Evolutionary conservation across 2,888 invertebrate genomes (phyloP).

Genomic region (Drosophila nr. perissopoda): DNA sequence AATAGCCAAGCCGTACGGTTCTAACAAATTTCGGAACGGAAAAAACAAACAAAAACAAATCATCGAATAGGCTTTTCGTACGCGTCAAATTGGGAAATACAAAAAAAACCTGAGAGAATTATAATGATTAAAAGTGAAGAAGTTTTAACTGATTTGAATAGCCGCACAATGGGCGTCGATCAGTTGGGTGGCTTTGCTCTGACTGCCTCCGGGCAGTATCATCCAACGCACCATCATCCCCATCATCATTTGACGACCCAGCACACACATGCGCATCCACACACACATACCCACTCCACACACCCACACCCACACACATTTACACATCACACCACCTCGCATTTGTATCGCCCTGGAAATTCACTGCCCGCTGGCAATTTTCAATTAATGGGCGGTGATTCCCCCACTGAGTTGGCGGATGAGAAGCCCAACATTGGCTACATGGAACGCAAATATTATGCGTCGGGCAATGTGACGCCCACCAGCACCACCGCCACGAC

Average conservation of each 20-base stretch:
- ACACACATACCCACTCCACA: slow-evolving; percentile 28
- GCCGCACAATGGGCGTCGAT: slow-evolving; percentile 61
- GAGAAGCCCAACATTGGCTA: slow-evolving; percentile 82
- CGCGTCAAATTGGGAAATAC: slow-evolving; percentile 16
- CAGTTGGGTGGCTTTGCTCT: slow-evolving; percentile 55
- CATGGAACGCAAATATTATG: slow-evolving; percentile 83
- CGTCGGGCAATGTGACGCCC: slow-evolving; percentile 60
- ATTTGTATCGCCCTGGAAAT: slow-evolving; percentile 78
- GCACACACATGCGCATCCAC: slow-evolving; percentile 47
- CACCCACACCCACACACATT: slow-evolving; percentile 38
- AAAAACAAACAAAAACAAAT: slow-evolving; percentile 1
- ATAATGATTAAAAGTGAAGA: slow-evolving; percentile 84
- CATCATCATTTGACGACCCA: slow-evolving; percentile 52
- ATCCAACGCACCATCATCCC: slow-evolving; percentile 51
- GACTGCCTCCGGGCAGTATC: slow-evolving; percentile 51
- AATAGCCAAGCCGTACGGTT: slow-evolving; percentile 73
- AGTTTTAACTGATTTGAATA: slow-evolving; percentile 68
- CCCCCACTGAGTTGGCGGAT: slow-evolving; percentile 80
- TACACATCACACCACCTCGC: slow-evolving; percentile 51
- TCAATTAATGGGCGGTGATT: slow-evolving; percentile 75
- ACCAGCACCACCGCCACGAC: slow-evolving; percentile 24
- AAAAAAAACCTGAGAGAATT: slow-evolving; percentile 21
- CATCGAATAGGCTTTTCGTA: neutral
- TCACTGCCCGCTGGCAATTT: slow-evolving; percentile 76
- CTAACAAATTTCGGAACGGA: slow-evolving; percentile 32